phyloP scores from a whole-genome alignment of 1,140 invertebrate species.

The Phortica variegata region DNA sequence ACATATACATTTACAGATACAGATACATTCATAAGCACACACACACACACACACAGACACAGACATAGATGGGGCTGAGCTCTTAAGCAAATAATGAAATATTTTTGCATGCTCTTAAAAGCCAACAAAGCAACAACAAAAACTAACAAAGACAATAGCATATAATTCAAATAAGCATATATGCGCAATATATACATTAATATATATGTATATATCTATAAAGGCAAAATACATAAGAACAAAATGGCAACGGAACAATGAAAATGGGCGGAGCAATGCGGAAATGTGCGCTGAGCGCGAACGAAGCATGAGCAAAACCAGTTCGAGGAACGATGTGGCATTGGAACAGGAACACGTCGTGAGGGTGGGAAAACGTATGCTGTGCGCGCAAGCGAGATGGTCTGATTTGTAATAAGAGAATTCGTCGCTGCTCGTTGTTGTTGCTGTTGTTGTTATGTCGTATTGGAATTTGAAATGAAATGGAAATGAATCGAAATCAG shows the following conservation, averaged over 20 bases:
- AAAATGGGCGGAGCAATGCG: conserved; percentile 4
- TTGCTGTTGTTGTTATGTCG: too few species aligned
- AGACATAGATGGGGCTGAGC: conserved; percentile 23
- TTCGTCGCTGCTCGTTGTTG: too few species aligned
- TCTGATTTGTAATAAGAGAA: too few species aligned
- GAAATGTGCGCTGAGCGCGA: conserved; percentile 30
- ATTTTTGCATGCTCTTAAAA: conserved; percentile 23
- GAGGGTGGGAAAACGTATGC: too few species aligned
- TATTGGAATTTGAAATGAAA: conserved; percentile 41
- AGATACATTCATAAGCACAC: conserved; percentile 20
- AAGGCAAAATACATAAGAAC: conserved; percentile 19
- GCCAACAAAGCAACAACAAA: conserved; percentile 17
- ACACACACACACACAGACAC: conserved; percentile 15
- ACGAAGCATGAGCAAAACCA: too few species aligned
- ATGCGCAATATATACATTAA: conserved; percentile 13
- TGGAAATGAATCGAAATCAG: conserved; percentile 34
- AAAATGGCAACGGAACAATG: conserved; percentile 30
- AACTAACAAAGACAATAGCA: conserved; percentile 21
- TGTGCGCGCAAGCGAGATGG: too few species aligned
- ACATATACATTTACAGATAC: conserved; percentile 20
- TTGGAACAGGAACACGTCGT: too few species aligned
- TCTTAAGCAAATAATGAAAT: conserved; percentile 47
- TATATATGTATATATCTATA: conserved; percentile 36
- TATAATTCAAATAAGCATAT: conserved; percentile 20
- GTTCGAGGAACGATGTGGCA: too few species aligned